These are phyloP conservation scores for Coptotermes formosanus DNA, from an alignment of 1,140 invertebrate species.

Conservation along the genomic window DNA sequence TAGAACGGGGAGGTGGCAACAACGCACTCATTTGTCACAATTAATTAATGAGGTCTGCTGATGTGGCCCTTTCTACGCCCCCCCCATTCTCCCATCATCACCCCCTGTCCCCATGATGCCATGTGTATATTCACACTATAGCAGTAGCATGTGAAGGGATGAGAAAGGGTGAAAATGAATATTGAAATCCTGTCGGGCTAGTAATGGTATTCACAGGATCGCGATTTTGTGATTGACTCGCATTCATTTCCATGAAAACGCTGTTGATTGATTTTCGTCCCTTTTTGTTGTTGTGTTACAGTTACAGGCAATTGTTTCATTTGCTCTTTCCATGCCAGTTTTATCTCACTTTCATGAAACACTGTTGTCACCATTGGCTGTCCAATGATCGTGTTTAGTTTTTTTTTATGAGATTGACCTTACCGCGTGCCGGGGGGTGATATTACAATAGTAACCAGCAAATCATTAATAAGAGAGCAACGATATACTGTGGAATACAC, in stretches of 20 bases:
- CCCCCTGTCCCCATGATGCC: neutral
- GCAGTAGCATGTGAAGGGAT: neutral
- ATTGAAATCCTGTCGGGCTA: neutral
- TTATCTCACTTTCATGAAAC: neutral
- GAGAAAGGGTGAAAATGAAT: neutral
- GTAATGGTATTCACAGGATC: neutral
- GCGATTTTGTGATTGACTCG: neutral
- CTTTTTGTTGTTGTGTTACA: neutral
- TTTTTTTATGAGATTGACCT: conserved; percentile 1
- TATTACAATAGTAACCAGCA: conserved; percentile 1
- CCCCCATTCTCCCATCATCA: neutral
- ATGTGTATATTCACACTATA: neutral
- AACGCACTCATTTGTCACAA: neutral
- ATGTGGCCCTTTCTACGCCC: neutral
- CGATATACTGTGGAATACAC: neutral
- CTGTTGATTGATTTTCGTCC: neutral
- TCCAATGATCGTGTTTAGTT: neutral
- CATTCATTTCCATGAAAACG: conserved; percentile 2
- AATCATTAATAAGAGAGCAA: neutral
- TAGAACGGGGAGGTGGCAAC: neutral
- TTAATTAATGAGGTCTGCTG: neutral
- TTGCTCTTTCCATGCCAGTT: neutral
- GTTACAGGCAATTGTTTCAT: neutral
- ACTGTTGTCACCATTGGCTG: neutral
- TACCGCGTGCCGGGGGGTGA: neutral